These are phyloP conservation scores for Origma solitaria DNA, from an alignment of 2,113 vertebrate species.

Conservation along the genomic window DNA sequence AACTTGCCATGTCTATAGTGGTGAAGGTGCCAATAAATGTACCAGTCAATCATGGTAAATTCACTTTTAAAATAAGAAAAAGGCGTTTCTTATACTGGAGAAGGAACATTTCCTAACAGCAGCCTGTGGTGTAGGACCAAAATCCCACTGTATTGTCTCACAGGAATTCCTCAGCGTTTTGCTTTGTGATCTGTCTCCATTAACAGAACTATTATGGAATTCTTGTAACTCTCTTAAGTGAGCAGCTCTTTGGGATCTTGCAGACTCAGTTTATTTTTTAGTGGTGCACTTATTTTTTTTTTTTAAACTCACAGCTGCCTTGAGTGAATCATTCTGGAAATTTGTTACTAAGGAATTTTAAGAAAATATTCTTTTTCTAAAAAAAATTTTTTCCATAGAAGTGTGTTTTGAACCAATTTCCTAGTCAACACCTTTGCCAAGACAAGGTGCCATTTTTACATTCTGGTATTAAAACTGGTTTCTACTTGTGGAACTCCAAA, in stretches of 20 bases:
- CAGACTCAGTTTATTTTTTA: not conserved
- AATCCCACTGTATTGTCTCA: not conserved
- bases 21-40: conserved; percentile 35
- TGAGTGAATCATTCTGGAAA: conserved; percentile 36
- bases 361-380: conserved; percentile 30
- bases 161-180: not conserved
- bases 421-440: not conserved
- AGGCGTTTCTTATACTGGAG: not conserved
- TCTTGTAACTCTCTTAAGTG: not conserved
- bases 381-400: not conserved
- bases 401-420: conserved; percentile 34
- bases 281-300: not conserved
- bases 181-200: not conserved
- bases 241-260: conserved; percentile 45
- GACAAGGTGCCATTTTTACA: conserved; percentile 29
- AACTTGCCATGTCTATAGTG: conserved; percentile 34
- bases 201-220: not conserved
- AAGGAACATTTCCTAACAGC: not conserved
- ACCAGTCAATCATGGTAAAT: not conserved
- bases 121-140: conserved; percentile 42
- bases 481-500: conserved; percentile 4
- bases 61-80: not conserved
- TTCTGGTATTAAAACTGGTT: conserved; percentile 14
- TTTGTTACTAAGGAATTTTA: conserved; percentile 28
- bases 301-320: conserved; percentile 37